Conservation (phyloP, 2,888 invertebrate genomes). For the Uloborus plumipes region DNA sequence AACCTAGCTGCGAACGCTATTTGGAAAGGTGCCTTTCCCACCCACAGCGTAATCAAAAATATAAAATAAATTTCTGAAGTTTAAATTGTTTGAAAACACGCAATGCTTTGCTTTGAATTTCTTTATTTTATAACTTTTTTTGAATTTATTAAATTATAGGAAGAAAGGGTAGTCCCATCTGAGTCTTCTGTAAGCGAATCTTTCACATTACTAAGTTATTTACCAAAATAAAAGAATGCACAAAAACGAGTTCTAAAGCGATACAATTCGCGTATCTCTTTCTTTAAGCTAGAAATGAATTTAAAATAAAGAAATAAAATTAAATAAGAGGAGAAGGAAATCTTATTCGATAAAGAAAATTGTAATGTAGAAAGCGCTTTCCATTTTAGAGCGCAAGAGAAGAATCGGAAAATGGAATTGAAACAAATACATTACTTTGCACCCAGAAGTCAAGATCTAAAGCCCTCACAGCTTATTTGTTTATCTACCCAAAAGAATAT, state of each 20-base stretch:
- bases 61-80: too few relatives aligned
- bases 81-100: too few relatives aligned
- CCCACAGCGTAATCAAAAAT: too few relatives aligned
- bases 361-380: constrained; percentile 7
- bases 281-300: constrained; percentile 47
- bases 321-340: constrained; percentile 36
- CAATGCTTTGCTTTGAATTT: too few relatives aligned
- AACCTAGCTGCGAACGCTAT: too few relatives aligned
- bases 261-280: constrained; percentile 31
- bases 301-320: constrained; percentile 55
- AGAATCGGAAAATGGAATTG: constrained; percentile 58
- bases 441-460: constrained; percentile 55
- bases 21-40: too few relatives aligned
- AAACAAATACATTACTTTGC: constrained; percentile 63
- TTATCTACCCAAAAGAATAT: constrained; percentile 42
- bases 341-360: constrained; percentile 22
- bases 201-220: too few relatives aligned
- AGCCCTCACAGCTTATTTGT: constrained; percentile 57
- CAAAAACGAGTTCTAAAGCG: constrained; percentile 23
- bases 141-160: too few relatives aligned
- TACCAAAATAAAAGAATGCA: too few relatives aligned
- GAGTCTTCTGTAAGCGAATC: too few relatives aligned
- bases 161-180: too few relatives aligned
- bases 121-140: too few relatives aligned
- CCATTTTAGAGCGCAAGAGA: constrained; percentile 5